Percentiles rank a stretch among this genome's conserved stretches.
phyloP scores from a whole-genome alignment of 2,888 invertebrate genomes.

The Philonicus albiceps region DNA sequence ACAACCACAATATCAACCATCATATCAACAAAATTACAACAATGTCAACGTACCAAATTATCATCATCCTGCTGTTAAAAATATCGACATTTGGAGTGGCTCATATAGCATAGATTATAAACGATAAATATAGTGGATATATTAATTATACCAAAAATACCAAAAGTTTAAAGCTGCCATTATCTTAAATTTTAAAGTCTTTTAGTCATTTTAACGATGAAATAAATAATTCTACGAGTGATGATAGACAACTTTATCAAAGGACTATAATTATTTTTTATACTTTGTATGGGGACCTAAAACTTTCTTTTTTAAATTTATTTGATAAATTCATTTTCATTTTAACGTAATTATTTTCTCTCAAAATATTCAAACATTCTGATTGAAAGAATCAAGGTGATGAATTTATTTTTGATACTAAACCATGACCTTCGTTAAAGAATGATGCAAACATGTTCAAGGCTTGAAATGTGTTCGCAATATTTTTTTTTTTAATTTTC shows the following conservation, averaged over 20 bases:
- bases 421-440: neutral
- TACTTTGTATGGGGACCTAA: neutral
- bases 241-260: neutral
- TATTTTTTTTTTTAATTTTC: neutral
- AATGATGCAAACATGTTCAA: neutral
- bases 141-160: neutral
- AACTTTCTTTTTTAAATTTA: neutral
- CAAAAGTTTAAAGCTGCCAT: constrained; percentile 30
- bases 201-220: constrained; percentile 16
- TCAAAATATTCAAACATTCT: neutral
- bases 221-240: neutral
- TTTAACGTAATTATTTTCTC: neutral
- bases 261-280: neutral
- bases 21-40: constrained; percentile 58
- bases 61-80: constrained; percentile 75
- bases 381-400: neutral
- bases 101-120: constrained; percentile 79
- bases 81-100: constrained; percentile 76
- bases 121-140: neutral
- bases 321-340: neutral
- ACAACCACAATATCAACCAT: constrained; percentile 54
- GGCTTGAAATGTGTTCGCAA: neutral
- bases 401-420: neutral
- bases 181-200: neutral
- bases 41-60: constrained; percentile 67